Conservation (phyloP, 1,140 invertebrate species). For the Pemphigus obesinymphae region DNA sequence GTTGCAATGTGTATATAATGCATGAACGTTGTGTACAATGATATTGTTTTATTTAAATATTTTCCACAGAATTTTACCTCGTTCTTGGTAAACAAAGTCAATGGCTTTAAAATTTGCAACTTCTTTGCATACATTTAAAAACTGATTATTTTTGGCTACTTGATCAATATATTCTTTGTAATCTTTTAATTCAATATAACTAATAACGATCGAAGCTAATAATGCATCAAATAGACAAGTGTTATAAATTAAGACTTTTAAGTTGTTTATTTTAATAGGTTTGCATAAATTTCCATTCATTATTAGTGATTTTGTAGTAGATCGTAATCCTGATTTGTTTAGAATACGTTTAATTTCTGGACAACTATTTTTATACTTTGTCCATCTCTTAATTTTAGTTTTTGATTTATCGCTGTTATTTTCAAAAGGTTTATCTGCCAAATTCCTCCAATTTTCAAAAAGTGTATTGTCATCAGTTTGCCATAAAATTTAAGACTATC, state of each 20-base stretch:
- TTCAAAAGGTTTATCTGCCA: too few relatives aligned
- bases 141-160: background rate
- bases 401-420: too few relatives aligned
- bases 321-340: background rate
- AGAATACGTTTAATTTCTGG: background rate
- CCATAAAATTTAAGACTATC: too few relatives aligned
- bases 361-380: too few relatives aligned
- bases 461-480: too few relatives aligned
- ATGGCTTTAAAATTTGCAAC: background rate
- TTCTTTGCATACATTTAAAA: background rate
- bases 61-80: background rate
- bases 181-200: background rate
- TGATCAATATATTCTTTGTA: too few relatives aligned
- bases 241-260: background rate
- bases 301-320: background rate
- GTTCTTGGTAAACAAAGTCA: background rate
- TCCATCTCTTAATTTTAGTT: too few relatives aligned
- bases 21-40: too few relatives aligned
- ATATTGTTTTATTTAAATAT: background rate
- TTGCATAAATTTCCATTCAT: background rate
- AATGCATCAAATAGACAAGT: background rate
- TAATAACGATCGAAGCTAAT: background rate
- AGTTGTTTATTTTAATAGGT: background rate
- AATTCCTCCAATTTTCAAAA: too few relatives aligned
- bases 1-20: too few relatives aligned